Evolutionary conservation across 2,797 vertebrate genomes (phyloP).

Genomic region (Vireo griseus): DNA sequence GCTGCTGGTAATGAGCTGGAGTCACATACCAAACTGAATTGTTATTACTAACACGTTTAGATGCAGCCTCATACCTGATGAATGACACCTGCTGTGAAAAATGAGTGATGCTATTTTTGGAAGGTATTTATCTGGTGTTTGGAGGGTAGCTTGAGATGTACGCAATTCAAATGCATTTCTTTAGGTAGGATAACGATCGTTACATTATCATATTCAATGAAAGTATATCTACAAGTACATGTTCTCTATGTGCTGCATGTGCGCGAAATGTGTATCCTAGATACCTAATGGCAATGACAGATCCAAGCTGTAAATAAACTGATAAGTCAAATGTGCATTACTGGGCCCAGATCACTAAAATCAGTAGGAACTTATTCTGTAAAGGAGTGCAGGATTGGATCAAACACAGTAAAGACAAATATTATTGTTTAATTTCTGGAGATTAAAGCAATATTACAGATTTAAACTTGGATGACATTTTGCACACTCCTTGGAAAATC

Average conservation of each 20-base stretch:
- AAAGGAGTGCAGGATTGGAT: not conserved
- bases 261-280: slow-evolving; percentile 24
- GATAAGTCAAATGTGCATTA: not conserved
- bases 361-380: not conserved
- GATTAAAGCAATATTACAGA: slow-evolving; percentile 23
- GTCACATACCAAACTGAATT: slow-evolving; percentile 18
- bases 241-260: not conserved
- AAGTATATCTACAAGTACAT: not conserved
- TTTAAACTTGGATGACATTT: slow-evolving; percentile 64
- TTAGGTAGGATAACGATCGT: not conserved
- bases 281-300: slow-evolving; percentile 40
- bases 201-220: slow-evolving; percentile 46
- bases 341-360: not conserved
- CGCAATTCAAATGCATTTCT: slow-evolving; percentile 30
- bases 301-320: slow-evolving; percentile 34
- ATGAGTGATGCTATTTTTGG: slow-evolving; percentile 53
- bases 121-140: slow-evolving; percentile 55
- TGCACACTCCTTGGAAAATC: slow-evolving; percentile 63
- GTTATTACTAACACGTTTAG: slow-evolving; percentile 50
- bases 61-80: slow-evolving; percentile 54
- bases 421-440: slow-evolving; percentile 34
- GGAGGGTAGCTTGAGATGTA: slow-evolving; percentile 8
- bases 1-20: slow-evolving; percentile 43
- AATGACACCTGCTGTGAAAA: slow-evolving; percentile 51
- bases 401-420: not conserved